These are phyloP conservation scores for Eurytoma adleriae DNA, from an alignment of 2,888 invertebrate genomes.

Conservation along the genomic window DNA sequence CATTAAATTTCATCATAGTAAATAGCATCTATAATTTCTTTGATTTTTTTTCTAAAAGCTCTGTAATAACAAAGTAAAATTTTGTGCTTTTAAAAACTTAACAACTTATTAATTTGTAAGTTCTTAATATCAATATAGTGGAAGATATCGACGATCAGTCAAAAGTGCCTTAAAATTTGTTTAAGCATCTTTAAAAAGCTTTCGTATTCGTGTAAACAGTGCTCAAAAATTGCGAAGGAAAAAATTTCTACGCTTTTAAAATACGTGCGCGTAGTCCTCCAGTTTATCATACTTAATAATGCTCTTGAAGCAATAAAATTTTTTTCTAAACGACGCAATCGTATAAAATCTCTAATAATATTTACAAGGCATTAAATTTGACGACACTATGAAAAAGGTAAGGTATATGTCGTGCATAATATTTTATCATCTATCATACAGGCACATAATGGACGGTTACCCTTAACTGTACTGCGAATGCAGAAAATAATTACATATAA, in stretches of 20 bases:
- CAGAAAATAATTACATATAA: slow-evolving; percentile 42
- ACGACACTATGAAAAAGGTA: slow-evolving; percentile 26
- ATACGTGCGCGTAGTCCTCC: background rate
- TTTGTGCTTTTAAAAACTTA: slow-evolving; percentile 49
- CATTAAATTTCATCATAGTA: slow-evolving; percentile 36
- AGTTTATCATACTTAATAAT: slow-evolving; percentile 2
- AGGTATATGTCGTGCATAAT: slow-evolving; percentile 24
- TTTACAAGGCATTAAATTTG: slow-evolving; percentile 42
- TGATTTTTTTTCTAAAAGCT: slow-evolving; percentile 39
- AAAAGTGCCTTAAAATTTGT: slow-evolving; percentile 47
- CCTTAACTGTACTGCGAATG: slow-evolving; percentile 48
- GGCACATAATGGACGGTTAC: slow-evolving; percentile 66
- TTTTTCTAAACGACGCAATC: slow-evolving; percentile 21
- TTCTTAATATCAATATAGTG: slow-evolving; percentile 50
- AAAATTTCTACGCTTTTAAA: slow-evolving; percentile 2
- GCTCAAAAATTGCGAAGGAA: slow-evolving; percentile 39
- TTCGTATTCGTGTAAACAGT: slow-evolving; percentile 31
- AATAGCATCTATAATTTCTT: slow-evolving; percentile 38
- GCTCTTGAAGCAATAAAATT: slow-evolving; percentile 41
- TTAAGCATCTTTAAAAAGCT: slow-evolving; percentile 39
- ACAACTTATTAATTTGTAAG: slow-evolving; percentile 52
- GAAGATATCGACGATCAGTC: slow-evolving; percentile 54
- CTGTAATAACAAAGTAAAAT: slow-evolving; percentile 50
- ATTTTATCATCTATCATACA: slow-evolving; percentile 53
- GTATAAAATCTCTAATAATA: slow-evolving; percentile 41